Conservation (phyloP, 2,888 invertebrate species). For the Microchrysa polita region DNA sequence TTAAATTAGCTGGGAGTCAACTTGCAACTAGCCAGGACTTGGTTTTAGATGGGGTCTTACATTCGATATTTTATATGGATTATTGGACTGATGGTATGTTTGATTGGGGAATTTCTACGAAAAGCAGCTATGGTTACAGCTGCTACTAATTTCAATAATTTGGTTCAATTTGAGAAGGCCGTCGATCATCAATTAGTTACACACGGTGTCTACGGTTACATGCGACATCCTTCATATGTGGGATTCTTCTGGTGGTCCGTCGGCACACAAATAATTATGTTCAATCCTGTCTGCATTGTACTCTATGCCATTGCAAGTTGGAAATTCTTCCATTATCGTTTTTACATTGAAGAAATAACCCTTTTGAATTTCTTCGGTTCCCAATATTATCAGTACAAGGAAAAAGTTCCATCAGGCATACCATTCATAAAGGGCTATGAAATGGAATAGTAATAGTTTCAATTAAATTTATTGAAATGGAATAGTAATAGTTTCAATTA, state of each 20-base stretch:
- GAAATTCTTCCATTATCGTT: conserved; percentile 89
- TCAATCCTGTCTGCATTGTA: conserved; percentile 88
- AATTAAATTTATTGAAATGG: too few relatives aligned
- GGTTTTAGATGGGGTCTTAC: conserved; percentile 20
- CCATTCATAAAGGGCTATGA: conserved; percentile 86
- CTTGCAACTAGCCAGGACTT: too few relatives aligned
- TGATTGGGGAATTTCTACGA: conserved; percentile 85
- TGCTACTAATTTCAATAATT: conserved; percentile 92
- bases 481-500: conserved; percentile 48
- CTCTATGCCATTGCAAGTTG: conserved; percentile 86
- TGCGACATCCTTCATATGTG: conserved; percentile 95
- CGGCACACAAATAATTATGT: conserved; percentile 92
- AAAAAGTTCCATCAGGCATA: conserved; percentile 82
- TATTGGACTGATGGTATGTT: conserved; percentile 81
- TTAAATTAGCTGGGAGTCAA: too few relatives aligned
- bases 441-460: conserved; percentile 59
- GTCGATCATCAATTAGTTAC: conserved; percentile 88
- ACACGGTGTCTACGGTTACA: conserved; percentile 84
- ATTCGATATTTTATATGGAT: conserved; percentile 73
- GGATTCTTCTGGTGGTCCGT: conserved; percentile 99
- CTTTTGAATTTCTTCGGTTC: conserved; percentile 92
- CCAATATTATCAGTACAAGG: conserved; percentile 87
- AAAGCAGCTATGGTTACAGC: conserved; percentile 97
- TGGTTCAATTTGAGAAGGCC: conserved; percentile 81
- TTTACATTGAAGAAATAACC: conserved; percentile 88